Evolutionary conservation across 2,797 vertebrate species (phyloP), one percentile per base, ranked within the genome.

Genomic region (Furcifer pardalis): DNA sequence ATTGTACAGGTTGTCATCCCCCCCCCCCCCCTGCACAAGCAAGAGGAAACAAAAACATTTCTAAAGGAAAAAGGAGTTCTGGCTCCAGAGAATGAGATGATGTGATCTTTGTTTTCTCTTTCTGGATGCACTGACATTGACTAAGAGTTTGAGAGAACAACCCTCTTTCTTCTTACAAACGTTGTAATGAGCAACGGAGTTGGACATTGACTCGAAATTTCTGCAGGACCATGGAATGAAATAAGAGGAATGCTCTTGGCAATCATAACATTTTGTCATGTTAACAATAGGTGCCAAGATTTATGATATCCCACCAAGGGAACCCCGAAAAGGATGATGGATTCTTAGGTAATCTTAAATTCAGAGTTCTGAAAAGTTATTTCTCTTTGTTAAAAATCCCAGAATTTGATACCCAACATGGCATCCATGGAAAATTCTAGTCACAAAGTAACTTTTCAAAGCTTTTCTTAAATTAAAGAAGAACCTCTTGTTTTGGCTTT

Each of bases 401-500:
- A 52, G 3, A 52, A n/a, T n/a, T n/a, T n/a, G n/a, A n/a, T n/a
- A n/a, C n/a, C n/a, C n/a, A n/a, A n/a, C n/a, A n/a, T n/a, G n/a
- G n/a, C n/a, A n/a, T n/a, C 49, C 49, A 52, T 52, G 49, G 17
- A 15, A 52, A 15, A 52, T 52, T 52, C 49, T 10, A 52, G 49
- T 10, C 49, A 13, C 9, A 52, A 52, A 52, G n/a, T n/a, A 66
- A 32, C 63, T 5, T 35, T 66, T 66, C 63, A 12, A 66, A 4
- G 23, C n/a, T 85, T 0, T 0, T 15, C 69, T 88, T 86, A 88
- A 80, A 79, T 1, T 1, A 35, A 78, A 52, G 74, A 71, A 32
- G 30, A 35, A 71, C n/a, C 77, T 68, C 42, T 60, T 8, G 78
- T 72, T 79, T 86, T 86, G 44, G 74, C 73, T 78, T 89, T 84